Evolutionary conservation across 2,888 invertebrate species (phyloP), one percentile per base, ranked within the genome.

Genomic region (Apoderus coryli): DNA sequence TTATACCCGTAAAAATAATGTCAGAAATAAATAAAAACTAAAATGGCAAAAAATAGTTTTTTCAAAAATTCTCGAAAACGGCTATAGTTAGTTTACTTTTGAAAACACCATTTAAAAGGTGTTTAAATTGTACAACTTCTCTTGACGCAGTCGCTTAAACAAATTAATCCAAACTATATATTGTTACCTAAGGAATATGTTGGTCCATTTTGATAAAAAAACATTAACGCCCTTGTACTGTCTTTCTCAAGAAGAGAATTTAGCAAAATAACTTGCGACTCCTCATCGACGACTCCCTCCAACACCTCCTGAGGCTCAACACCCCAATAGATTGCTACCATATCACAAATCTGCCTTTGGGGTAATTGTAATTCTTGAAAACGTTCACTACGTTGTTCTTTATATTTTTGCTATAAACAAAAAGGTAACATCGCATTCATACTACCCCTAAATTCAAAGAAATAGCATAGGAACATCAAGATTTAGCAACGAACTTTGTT

Each of bases 221-320:
- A 63, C 32, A 78, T 59, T 27, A 78, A 51, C 26, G 72, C 69
- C 39, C 62, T 62, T 2, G 75, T 75, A 12, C 71, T 71, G 9
- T 39, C 43, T 22, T 49, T 42, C 36, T 69, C 67, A 4, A 57
- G 63, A 11, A 76, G 64, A 42, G 67, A 70, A 27, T 70, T 67
- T 33, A 82, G 52, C 11, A 69, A 48, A 6, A 72, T 66, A 2
- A 77, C 54, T 44, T 73, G 69, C 31, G 61, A 49, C 32, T 72
- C 69, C 26, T 69, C 66, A 53, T 86, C 86, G 31, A 69, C 64
- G 4, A 79, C 63, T 28, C 78, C 80, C 33, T 80, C 79, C 55
- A 76, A 60, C 3, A 78, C 61, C 39, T 65, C 64, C 14, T 65
- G 65, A 7, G 58, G 40, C n/a, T 66, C 55, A 31, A 63, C 57